These are phyloP conservation scores for Apis cerana DNA, from an alignment of 1,140 invertebrate genomes.

Conservation along the genomic window DNA sequence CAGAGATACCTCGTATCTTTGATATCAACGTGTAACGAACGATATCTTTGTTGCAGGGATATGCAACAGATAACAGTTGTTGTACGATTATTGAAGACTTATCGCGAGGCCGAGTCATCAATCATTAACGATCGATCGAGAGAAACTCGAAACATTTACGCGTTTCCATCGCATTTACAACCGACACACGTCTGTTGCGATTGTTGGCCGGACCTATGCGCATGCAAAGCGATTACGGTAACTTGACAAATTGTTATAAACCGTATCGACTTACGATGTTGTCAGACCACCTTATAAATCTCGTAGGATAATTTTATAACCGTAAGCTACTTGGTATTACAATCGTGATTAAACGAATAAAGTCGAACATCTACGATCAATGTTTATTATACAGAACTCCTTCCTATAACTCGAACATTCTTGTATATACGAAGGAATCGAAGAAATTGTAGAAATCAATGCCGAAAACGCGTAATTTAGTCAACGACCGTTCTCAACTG, in stretches of 20 bases:
- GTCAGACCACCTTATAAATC: slow-evolving; percentile 7
- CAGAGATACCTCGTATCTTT: not conserved
- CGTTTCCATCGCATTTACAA: slow-evolving; percentile 9
- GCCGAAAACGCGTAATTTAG: slow-evolving; percentile 2
- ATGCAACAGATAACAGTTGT: not conserved
- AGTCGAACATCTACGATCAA: not conserved
- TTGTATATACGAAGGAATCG: not conserved
- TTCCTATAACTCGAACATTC: not conserved
- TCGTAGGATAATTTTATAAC: slow-evolving; percentile 26
- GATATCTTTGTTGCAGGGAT: slow-evolving; percentile 1
- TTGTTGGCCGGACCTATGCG: slow-evolving; percentile 4
- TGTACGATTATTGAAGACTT: slow-evolving; percentile 10
- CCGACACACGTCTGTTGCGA: slow-evolving; percentile 16
- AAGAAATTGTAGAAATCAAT: not conserved
- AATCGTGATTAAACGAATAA: not conserved
- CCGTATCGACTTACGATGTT: not conserved
- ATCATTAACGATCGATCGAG: slow-evolving; percentile 34
- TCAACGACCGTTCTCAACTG: not conserved
- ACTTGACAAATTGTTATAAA: slow-evolving; percentile 44
- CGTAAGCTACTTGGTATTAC: not conserved
- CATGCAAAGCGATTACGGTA: slow-evolving; percentile 13
- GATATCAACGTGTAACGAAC: slow-evolving; percentile 8
- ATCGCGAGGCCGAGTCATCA: slow-evolving; percentile 36
- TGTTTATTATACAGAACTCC: not conserved
- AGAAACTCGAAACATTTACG: slow-evolving; percentile 40